Base-by-base conservation (phyloP, 2,888 invertebrate species). In the Matsumyia berberina region DNA sequence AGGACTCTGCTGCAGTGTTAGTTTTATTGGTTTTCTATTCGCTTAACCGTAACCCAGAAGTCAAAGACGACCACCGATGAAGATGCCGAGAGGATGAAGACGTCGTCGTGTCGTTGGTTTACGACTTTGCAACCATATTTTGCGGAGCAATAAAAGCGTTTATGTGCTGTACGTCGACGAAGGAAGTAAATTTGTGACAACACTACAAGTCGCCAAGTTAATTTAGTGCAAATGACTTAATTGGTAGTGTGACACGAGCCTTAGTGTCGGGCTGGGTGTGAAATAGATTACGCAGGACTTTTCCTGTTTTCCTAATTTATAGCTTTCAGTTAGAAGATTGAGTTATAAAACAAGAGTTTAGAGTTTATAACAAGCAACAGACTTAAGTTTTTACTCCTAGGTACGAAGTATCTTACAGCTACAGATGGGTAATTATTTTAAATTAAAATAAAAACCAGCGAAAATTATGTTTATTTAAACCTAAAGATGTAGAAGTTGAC, bases 171-270 rank as follows among this genome's bases (percentile, higher is more conserved):
- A 31, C 69, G 44, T 15, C 17, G 39, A 46, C 12, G 15, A 49
- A 11, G 51, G 31, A 37, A 17, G 15, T 62, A 37, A 78, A 83
- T 53, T 74, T 62, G 57, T 69, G 31, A 57, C 9, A 9, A 5
- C 39, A 24, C 35, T 19, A 24, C 60, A 29, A 9, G 60, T 35
- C 35, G 49, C 24, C 39, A 17, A 76, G 57, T 72, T 83, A 78
- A 83, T 73, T 83, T 78, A 73, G 72, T 67, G 72, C 62, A 72
- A 83, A 83, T 78, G 78, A 64, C 64, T 83, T 78, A 78, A 83
- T 82, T 82, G 76, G 70, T 53, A 39, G 12, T 39, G 70, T 39
- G 77, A 39, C 58, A 53, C 58, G 31, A 51, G 58, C 17, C 12
- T 31, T 12, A 66, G 42, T 8, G 12, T 46, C 39, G 31, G 46